phyloP scores from a whole-genome alignment of 1,140 invertebrate species.

The Lepidotrigona ventralis region DNA sequence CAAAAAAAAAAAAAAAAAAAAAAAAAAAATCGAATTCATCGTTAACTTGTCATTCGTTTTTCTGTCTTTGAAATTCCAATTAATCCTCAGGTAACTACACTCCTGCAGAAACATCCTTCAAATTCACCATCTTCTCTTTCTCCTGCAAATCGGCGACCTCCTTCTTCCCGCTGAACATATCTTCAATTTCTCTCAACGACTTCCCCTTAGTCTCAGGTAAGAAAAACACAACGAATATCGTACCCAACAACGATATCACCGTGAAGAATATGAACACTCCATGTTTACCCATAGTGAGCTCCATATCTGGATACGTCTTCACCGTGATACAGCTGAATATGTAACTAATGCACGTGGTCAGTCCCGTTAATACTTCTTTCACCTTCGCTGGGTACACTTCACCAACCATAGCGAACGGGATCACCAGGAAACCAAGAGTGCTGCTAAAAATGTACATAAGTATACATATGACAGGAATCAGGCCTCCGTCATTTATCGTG shows the following conservation, averaged over 20 bases:
- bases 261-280: slow-evolving; percentile 88
- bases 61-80: not conserved
- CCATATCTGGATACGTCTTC: slow-evolving; percentile 85
- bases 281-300: slow-evolving; percentile 81
- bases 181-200: slow-evolving; percentile 86
- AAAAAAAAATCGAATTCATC: no score
- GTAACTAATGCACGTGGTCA: slow-evolving; percentile 85
- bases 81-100: not conserved
- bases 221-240: slow-evolving; percentile 84
- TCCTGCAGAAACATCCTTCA: not conserved
- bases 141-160: not conserved
- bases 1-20: no score
- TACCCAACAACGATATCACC: slow-evolving; percentile 83
- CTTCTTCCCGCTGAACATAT: slow-evolving; percentile 77
- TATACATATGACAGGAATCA: slow-evolving; percentile 80
- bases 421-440: slow-evolving; percentile 83
- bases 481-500: slow-evolving; percentile 56
- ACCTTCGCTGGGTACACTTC: slow-evolving; percentile 86
- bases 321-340: slow-evolving; percentile 87
- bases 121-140: not conserved
- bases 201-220: slow-evolving; percentile 92
- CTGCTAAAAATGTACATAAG: slow-evolving; percentile 83
- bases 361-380: slow-evolving; percentile 84
- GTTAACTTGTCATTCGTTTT: no score
- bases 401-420: slow-evolving; percentile 89